These are phyloP conservation scores for Sabellastarte sp. DNA, from an alignment of 2,888 invertebrate species.

Conservation along the genomic window DNA sequence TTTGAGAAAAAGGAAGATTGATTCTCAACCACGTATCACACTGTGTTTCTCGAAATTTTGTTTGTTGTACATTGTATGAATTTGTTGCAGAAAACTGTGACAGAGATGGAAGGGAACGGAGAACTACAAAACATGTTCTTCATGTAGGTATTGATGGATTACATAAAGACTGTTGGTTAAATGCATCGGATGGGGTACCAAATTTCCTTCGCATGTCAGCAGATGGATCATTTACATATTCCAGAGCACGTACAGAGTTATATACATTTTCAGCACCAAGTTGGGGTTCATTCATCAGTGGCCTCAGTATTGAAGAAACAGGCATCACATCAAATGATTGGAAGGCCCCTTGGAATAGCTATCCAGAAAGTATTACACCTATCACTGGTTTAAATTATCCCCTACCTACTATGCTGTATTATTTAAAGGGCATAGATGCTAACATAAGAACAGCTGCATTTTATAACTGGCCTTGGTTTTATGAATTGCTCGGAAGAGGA, in stretches of 20 bases:
- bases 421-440: slow-evolving; percentile 6
- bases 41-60: too few relatives aligned
- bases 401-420: background rate
- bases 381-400: background rate
- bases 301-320: slow-evolving; percentile 5
- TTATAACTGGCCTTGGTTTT: slow-evolving; percentile 14
- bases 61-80: background rate
- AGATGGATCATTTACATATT: background rate
- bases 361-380: slow-evolving; percentile 7
- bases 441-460: slow-evolving; percentile 9
- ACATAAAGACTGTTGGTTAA: slow-evolving; percentile 7
- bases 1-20: too few relatives aligned
- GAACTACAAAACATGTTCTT: slow-evolving; percentile 12
- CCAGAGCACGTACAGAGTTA: background rate
- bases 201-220: slow-evolving; percentile 8
- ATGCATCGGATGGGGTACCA: slow-evolving; percentile 9
- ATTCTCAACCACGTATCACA: too few relatives aligned
- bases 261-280: slow-evolving; percentile 12
- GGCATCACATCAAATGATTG: slow-evolving; percentile 12
- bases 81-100: slow-evolving; percentile 4
- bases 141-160: slow-evolving; percentile 18
- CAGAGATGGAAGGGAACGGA: too few relatives aligned
- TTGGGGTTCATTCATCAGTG: slow-evolving; percentile 10
- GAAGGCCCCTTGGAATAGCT: slow-evolving; percentile 12
- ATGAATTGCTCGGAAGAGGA: background rate